A percentile compares a stretch with the other conserved stretches of the same genome.
Conservation (phyloP, 2,888 invertebrate genomes). For the Vanessa cardui region DNA sequence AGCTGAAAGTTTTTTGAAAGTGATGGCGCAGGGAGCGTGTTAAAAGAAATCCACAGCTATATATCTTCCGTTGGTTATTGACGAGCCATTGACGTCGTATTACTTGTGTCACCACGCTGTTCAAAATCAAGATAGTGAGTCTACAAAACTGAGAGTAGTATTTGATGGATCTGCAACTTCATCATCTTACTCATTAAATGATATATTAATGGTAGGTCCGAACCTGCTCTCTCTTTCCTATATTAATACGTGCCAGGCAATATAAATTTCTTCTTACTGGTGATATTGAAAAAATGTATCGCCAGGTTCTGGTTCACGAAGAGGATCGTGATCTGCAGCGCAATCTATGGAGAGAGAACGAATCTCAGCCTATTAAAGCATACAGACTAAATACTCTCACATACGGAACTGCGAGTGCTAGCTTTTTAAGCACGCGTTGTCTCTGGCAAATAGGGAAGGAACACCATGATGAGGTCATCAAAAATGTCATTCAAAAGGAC, state of each 20-base stretch:
- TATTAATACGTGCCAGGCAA: conserved; percentile 32
- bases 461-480: conserved; percentile 35
- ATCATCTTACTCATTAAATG: conserved; percentile 40
- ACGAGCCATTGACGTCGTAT: conserved; percentile 13
- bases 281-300: conserved; percentile 42
- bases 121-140: conserved; percentile 37
- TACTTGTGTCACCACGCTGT: conserved; percentile 42
- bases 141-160: conserved; percentile 43
- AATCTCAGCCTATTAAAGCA: conserved; percentile 31
- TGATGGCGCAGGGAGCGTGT: too few relatives aligned
- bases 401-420: conserved; percentile 49
- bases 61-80: neutral
- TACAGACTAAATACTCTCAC: conserved; percentile 48
- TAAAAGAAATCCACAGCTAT: too few relatives aligned
- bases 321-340: conserved; percentile 32
- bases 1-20: too few relatives aligned
- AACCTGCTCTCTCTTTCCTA: conserved; percentile 36
- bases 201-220: conserved; percentile 38
- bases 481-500: conserved; percentile 44
- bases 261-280: conserved; percentile 38
- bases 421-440: conserved; percentile 43
- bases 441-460: conserved; percentile 46
- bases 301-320: conserved; percentile 29
- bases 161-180: conserved; percentile 42
- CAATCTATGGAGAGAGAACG: conserved; percentile 43